These are phyloP conservation scores for Crossoptilon crossoptilon DNA, from an alignment of 2,797 vertebrate species.

Conservation along the genomic window DNA sequence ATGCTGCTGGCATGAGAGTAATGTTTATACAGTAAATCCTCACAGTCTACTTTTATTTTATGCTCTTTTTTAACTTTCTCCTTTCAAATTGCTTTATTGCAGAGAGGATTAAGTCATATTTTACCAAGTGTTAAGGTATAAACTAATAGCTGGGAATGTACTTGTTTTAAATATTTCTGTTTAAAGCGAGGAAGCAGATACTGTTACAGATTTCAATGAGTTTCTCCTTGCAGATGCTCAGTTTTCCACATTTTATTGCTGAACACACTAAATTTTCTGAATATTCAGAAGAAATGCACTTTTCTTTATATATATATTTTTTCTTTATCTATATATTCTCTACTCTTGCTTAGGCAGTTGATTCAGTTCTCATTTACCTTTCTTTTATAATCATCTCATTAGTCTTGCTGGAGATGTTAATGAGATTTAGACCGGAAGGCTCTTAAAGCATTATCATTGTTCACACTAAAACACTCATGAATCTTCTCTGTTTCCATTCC, in stretches of 20 bases:
- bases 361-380: not conserved
- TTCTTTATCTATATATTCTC: not conserved
- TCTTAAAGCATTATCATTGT: not conserved
- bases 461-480: not conserved
- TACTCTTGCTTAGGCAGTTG: not conserved
- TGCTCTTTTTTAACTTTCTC: not conserved
- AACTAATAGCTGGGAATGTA: not conserved
- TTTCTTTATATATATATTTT: not conserved
- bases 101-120: not conserved
- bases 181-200: not conserved
- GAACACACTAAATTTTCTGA: not conserved
- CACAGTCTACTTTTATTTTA: not conserved
- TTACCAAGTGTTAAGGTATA: not conserved
- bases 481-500: not conserved
- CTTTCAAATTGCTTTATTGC: not conserved
- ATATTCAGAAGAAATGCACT: not conserved
- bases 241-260: not conserved
- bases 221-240: not conserved
- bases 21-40: not conserved
- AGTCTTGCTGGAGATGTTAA: not conserved
- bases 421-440: not conserved
- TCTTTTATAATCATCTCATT: not conserved
- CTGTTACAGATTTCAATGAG: not conserved
- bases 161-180: conserved; percentile 4
- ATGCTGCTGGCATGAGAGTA: not conserved